Evolutionary conservation across 1,140 invertebrate genomes (phyloP).

Genomic region (Aphidius gifuensis): DNA sequence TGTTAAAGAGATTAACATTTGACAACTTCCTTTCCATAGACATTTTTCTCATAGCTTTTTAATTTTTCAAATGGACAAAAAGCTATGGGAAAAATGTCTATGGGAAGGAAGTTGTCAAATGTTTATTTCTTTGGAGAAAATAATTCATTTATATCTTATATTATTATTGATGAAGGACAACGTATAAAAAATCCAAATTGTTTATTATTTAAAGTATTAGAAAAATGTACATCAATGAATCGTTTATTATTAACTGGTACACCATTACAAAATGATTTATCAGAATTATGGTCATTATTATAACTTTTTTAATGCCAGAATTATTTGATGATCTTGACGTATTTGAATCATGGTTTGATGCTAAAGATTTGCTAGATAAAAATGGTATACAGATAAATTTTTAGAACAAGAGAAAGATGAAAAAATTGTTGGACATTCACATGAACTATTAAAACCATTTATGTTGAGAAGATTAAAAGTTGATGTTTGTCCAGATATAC

Average conservation of each 20-base stretch:
- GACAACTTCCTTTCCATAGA: too few species aligned
- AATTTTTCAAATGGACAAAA: too few species aligned
- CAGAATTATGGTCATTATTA: slow-evolving; percentile 73
- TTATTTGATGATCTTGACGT: slow-evolving; percentile 66
- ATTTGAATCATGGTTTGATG: slow-evolving; percentile 68
- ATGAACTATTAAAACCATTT: slow-evolving; percentile 67
- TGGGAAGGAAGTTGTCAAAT: too few species aligned
- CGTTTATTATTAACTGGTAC: slow-evolving; percentile 73
- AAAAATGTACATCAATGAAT: slow-evolving; percentile 47
- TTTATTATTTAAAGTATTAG: slow-evolving; percentile 51
- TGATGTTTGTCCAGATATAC: slow-evolving; percentile 63
- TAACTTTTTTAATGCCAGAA: slow-evolving; percentile 70
- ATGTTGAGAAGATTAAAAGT: slow-evolving; percentile 64
- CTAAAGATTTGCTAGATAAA: slow-evolving; percentile 50
- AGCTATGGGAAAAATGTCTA: too few species aligned
- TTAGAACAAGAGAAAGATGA: slow-evolving; percentile 61
- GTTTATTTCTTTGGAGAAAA: too few species aligned
- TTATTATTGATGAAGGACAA: too few species aligned
- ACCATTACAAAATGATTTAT: slow-evolving; percentile 73
- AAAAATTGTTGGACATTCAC: slow-evolving; percentile 56
- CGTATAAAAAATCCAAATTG: slow-evolving; percentile 46
- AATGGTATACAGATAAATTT: slow-evolving; percentile 48
- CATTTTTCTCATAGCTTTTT: too few species aligned
- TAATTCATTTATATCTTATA: too few species aligned
- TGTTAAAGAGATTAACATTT: too few species aligned